These are phyloP conservation scores for Steromphala cineraria DNA, from an alignment of 2,888 invertebrate species.

Conservation along the genomic window DNA sequence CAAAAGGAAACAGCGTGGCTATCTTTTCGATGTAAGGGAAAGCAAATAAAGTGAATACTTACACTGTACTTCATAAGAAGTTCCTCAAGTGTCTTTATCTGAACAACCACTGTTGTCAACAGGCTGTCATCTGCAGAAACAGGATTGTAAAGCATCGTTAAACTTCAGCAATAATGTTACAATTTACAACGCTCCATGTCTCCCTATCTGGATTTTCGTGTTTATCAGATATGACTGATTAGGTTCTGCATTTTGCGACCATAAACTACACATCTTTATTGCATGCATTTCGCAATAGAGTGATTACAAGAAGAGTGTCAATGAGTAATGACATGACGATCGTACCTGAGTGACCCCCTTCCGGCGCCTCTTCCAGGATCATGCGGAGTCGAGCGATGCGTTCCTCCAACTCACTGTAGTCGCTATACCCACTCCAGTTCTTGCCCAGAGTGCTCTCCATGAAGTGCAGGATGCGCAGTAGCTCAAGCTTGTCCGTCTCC, in stretches of 20 bases:
- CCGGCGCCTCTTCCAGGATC: conserved; percentile 66
- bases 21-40: no score
- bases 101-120: conserved; percentile 61
- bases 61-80: conserved; percentile 71
- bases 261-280: background rate
- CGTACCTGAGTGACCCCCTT: conserved; percentile 33
- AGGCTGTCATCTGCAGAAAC: conserved; percentile 41
- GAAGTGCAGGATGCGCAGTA: conserved; percentile 60
- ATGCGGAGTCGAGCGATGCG: conserved; percentile 63
- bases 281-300: background rate
- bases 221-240: no score
- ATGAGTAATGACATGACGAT: background rate
- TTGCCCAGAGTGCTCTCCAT: conserved; percentile 63
- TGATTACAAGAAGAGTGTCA: background rate
- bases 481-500: conserved; percentile 53
- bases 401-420: conserved; percentile 72
- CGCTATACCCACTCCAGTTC: conserved; percentile 71
- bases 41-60: background rate
- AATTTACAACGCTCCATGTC: no score
- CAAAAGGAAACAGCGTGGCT: no score
- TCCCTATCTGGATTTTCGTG: no score
- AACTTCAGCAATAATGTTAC: no score
- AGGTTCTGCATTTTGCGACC: no score
- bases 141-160: no score
- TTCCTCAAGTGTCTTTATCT: conserved; percentile 66